Percentiles rank a stretch among this genome's conserved stretches.
Evolutionary conservation across 2,797 vertebrate species (phyloP).

Genomic region (Dallia pectoralis): DNA sequence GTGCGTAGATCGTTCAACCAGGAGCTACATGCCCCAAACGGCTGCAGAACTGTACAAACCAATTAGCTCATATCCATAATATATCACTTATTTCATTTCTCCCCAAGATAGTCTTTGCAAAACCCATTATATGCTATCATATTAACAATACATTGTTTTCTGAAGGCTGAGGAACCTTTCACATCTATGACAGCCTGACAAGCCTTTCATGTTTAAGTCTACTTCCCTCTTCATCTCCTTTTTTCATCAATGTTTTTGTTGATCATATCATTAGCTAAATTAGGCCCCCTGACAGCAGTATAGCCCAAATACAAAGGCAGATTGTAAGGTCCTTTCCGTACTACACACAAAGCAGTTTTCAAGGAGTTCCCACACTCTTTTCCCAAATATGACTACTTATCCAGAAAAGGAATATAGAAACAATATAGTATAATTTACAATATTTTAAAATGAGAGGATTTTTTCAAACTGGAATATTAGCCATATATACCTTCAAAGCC

Average conservation of each 20-base stretch:
- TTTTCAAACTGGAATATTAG: background rate
- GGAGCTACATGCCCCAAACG: background rate
- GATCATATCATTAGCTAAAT: constrained; percentile 33
- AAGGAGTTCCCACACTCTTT: constrained; percentile 36
- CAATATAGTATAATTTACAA: background rate
- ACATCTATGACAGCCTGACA: background rate
- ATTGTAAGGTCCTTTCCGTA: constrained; percentile 31
- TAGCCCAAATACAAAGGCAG: constrained; percentile 16
- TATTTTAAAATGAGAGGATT: background rate
- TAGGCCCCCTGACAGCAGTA: constrained; percentile 27
- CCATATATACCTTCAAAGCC: background rate
- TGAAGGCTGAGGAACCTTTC: background rate
- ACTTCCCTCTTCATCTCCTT: background rate
- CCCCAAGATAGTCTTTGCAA: background rate
- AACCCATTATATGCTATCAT: background rate
- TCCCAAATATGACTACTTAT: background rate
- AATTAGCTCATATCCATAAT: background rate
- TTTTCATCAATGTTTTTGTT: background rate
- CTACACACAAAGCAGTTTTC: constrained; percentile 26
- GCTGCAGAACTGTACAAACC: background rate
- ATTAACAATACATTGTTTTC: background rate
- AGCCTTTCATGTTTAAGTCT: background rate
- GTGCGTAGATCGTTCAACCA: too few species aligned
- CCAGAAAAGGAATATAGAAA: background rate
- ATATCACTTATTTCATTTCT: background rate